These are phyloP conservation scores for Caenorhabditis becei DNA, from an alignment of 2,888 invertebrate species.

Conservation along the genomic window DNA sequence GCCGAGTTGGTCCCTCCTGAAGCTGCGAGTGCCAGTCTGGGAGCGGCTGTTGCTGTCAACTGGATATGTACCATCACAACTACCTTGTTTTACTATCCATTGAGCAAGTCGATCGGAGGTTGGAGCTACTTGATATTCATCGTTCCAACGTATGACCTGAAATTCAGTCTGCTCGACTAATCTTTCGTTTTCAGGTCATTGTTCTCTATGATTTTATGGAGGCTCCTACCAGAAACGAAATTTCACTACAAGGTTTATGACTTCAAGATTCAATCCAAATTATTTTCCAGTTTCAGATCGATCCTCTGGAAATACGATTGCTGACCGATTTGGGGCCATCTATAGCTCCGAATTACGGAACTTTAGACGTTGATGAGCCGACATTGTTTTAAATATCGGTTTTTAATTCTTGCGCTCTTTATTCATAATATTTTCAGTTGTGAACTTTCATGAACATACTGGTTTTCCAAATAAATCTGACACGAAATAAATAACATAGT, in stretches of 20 bases:
- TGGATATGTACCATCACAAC: slow-evolving; percentile 76
- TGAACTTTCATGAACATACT: background rate
- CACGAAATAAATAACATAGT: no score
- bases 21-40: slow-evolving; percentile 64
- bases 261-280: background rate
- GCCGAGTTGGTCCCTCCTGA: slow-evolving; percentile 75
- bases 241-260: slow-evolving; percentile 60
- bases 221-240: slow-evolving; percentile 73
- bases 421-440: background rate
- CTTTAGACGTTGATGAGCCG: slow-evolving; percentile 56
- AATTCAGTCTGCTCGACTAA: background rate
- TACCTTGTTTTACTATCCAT: slow-evolving; percentile 75
- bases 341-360: slow-evolving; percentile 58
- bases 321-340: slow-evolving; percentile 64
- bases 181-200: slow-evolving; percentile 60
- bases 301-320: slow-evolving; percentile 62
- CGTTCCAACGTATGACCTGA: slow-evolving; percentile 69
- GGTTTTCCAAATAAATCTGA: background rate
- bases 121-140: slow-evolving; percentile 78
- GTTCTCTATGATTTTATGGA: slow-evolving; percentile 68
- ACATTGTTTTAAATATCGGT: slow-evolving; percentile 37
- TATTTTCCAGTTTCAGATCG: slow-evolving; percentile 25
- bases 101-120: slow-evolving; percentile 74
- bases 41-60: slow-evolving; percentile 75
- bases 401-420: slow-evolving; percentile 10